Conservation (phyloP, 2,888 invertebrate genomes). For the Tenthredo mesomela region DNA sequence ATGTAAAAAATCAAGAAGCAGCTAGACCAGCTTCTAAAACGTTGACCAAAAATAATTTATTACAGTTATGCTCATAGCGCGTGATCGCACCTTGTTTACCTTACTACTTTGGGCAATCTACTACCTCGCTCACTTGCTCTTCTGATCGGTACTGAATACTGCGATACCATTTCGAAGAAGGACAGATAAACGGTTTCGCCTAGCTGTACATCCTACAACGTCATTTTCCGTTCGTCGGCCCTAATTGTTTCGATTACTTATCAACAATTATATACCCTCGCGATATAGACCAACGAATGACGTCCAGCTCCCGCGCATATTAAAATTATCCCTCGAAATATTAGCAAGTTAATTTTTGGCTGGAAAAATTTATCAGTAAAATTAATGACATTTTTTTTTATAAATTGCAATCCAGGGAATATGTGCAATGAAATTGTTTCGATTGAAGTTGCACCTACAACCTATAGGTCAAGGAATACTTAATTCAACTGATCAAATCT, state of each 20-base stretch:
- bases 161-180: conserved; percentile 36
- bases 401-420: not conserved
- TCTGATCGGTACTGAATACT: not conserved
- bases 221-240: conserved; percentile 15
- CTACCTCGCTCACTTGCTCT: conserved; percentile 11
- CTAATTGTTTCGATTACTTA: conserved; percentile 31
- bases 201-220: conserved; percentile 38
- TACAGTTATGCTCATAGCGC: conserved; percentile 53
- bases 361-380: not conserved
- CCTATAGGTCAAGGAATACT: not conserved
- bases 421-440: not conserved
- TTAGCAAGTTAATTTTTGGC: not conserved
- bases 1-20: conserved; percentile 27
- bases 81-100: conserved; percentile 51
- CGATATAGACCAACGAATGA: not conserved
- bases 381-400: not conserved
- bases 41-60: conserved; percentile 47
- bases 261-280: conserved; percentile 16
- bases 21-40: conserved; percentile 36
- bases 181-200: conserved; percentile 34
- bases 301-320: not conserved
- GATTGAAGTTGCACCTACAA: not conserved
- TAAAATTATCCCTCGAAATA: not conserved
- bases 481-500: not conserved
- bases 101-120: conserved; percentile 34